These are phyloP conservation scores for Ammospiza caudacuta DNA, from an alignment of 2,113 vertebrate species.

Conservation along the genomic window DNA sequence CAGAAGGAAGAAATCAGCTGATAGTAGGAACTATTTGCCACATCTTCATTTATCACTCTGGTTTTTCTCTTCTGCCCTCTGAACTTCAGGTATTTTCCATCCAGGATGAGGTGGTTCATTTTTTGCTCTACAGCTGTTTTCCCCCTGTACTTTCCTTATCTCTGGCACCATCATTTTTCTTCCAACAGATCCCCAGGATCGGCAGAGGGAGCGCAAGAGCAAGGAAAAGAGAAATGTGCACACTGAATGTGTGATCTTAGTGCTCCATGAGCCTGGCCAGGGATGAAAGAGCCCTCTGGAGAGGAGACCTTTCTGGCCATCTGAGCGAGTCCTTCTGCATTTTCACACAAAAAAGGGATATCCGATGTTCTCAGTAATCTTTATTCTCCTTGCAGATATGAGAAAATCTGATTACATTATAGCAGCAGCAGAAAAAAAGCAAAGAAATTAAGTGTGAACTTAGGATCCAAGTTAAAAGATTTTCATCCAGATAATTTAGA, in stretches of 20 bases:
- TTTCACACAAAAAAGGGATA: not conserved
- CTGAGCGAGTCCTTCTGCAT: not conserved
- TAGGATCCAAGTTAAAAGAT: not conserved
- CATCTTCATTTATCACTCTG: not conserved
- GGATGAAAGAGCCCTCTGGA: not conserved
- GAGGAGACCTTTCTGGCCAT: not conserved
- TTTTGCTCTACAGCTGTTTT: not conserved
- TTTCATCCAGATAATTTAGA: not conserved
- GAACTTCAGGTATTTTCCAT: not conserved
- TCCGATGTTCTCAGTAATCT: not conserved
- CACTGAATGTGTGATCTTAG: not conserved
- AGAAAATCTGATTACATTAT: not conserved
- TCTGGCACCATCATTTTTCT: not conserved
- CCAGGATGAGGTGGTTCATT: not conserved
- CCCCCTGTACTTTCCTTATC: not conserved
- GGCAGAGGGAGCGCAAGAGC: conserved; percentile 63
- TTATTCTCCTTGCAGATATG: not conserved
- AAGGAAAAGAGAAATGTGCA: not conserved
- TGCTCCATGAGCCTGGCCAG: not conserved
- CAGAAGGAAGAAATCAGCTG: not conserved
- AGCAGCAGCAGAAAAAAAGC: not conserved
- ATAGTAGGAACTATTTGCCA: not conserved
- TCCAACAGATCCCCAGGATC: not conserved
- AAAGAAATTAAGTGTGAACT: not conserved
- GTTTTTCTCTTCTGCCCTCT: not conserved